phyloP scores from a whole-genome alignment of 2,113 vertebrate species.

The Entomyzon cyanotis region DNA sequence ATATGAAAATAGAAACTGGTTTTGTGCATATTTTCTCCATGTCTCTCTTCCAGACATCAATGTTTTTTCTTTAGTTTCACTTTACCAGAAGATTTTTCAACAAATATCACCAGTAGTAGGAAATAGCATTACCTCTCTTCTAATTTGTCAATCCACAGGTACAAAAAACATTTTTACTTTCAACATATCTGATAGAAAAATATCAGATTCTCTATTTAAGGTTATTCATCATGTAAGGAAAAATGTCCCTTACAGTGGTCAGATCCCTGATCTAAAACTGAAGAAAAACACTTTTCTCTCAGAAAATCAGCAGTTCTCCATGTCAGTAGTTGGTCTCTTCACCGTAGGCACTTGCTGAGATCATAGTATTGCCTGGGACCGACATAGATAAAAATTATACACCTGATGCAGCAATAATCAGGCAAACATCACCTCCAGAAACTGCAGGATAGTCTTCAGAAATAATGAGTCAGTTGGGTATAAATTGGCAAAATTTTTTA shows the following conservation, averaged over 20 bases:
- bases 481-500: background rate
- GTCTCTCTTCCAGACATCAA: background rate
- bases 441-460: background rate
- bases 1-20: background rate
- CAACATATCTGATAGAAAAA: background rate
- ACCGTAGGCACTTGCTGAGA: accelerated
- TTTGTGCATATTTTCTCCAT: background rate
- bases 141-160: background rate
- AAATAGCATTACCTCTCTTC: background rate
- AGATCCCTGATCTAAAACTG: background rate
- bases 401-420: background rate
- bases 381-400: background rate
- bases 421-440: background rate
- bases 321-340: background rate
- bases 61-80: background rate
- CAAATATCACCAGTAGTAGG: background rate
- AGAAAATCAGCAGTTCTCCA: background rate
- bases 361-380: background rate
- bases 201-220: background rate
- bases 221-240: background rate
- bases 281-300: background rate
- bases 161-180: background rate
- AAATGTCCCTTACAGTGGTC: background rate
- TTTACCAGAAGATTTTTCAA: background rate
- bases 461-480: background rate